Evolutionary conservation across 2,888 invertebrate species (phyloP).

Genomic region (Drosophila kuntzei): DNA sequence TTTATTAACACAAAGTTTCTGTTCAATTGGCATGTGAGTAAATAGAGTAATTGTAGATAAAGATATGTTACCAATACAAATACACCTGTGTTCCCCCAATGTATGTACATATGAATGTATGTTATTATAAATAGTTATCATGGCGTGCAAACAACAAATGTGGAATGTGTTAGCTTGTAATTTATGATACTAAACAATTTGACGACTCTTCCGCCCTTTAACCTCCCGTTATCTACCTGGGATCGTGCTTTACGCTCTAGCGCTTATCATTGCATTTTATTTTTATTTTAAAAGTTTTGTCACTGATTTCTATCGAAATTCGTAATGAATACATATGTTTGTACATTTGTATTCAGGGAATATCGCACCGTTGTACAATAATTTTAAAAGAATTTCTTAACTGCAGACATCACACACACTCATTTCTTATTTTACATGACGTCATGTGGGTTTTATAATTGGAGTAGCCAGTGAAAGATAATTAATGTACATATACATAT

Average conservation of each 20-base stretch:
- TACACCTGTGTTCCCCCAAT: constrained; percentile 24
- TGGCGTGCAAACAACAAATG: constrained; percentile 13
- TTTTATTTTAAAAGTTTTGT: constrained; percentile 34
- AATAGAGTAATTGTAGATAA: constrained; percentile 38
- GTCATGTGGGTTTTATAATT: constrained; percentile 47
- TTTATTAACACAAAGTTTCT: constrained; percentile 5
- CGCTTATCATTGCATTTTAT: constrained; percentile 43
- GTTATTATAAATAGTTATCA: constrained; percentile 29
- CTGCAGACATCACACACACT: constrained; percentile 17
- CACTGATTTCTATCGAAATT: constrained; percentile 31
- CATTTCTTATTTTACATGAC: constrained; percentile 46
- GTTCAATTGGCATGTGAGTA: constrained; percentile 45
- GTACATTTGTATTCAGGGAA: constrained; percentile 15
- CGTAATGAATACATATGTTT: constrained; percentile 5
- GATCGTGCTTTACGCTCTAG: constrained; percentile 2
- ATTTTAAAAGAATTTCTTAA: constrained; percentile 29
- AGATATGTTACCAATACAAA: constrained; percentile 26
- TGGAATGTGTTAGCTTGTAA: neutral
- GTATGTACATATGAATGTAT: constrained; percentile 19
- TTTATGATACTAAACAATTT: constrained; percentile 19
- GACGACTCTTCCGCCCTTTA: neutral
- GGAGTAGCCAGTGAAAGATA: constrained; percentile 40
- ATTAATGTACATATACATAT: constrained; percentile 38
- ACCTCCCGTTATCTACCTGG: neutral
- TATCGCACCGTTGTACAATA: constrained; percentile 1